Percentiles rank a stretch among this genome's conserved stretches.
phyloP scores from a whole-genome alignment of 2,888 invertebrate species.

The Tetragnatha montana region DNA sequence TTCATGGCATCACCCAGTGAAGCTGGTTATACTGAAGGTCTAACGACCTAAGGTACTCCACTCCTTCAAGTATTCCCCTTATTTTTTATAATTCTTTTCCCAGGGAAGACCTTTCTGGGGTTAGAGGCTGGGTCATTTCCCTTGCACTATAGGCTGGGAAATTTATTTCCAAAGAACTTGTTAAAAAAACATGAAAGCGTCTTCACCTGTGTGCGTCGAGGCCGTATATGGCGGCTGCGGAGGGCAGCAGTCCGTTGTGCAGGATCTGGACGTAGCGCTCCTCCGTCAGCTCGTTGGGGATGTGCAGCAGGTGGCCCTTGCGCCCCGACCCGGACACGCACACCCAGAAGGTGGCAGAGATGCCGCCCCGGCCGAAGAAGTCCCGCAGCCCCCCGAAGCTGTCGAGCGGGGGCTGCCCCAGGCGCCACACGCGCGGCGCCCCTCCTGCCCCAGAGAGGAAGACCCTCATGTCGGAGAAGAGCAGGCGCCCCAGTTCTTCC shows the following conservation, averaged over 20 bases:
- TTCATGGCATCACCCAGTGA: no score
- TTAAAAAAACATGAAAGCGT: neutral
- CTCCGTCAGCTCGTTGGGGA: constrained; percentile 69
- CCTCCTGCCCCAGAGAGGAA: constrained; percentile 58
- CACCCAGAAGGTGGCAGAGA: constrained; percentile 68
- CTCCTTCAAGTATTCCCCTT: no score
- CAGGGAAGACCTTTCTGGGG: no score
- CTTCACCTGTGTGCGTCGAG: constrained; percentile 64
- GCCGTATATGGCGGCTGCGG: constrained; percentile 68
- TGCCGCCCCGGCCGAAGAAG: constrained; percentile 56
- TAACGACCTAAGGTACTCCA: no score
- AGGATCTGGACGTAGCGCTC: constrained; percentile 68
- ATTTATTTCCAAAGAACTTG: neutral
- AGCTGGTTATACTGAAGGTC: no score
- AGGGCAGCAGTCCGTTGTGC: constrained; percentile 67
- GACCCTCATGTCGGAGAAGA: constrained; percentile 67
- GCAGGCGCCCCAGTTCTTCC: constrained; percentile 50
- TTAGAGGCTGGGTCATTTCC: no score
- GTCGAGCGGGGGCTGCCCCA: constrained; percentile 64
- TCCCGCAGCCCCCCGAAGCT: constrained; percentile 55
- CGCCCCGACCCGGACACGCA: constrained; percentile 62
- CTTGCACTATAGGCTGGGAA: no score
- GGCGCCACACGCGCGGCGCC: constrained; percentile 59
- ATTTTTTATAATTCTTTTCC: no score
- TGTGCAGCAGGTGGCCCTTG: constrained; percentile 62